These are phyloP conservation scores for Malaclemys terrapin DNA, from an alignment of 2,113 vertebrate genomes.

Conservation along the genomic window DNA sequence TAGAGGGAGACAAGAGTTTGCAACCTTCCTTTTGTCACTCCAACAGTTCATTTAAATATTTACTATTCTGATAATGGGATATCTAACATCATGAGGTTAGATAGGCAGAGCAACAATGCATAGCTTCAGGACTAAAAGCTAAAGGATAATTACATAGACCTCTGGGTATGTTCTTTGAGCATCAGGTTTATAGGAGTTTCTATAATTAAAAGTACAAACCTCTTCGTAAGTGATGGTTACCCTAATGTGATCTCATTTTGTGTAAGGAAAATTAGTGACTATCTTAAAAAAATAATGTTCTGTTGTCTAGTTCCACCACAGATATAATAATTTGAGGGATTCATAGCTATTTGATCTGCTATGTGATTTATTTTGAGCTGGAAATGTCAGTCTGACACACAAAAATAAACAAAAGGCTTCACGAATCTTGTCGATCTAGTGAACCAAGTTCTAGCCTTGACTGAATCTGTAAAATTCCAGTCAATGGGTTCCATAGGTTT, in stretches of 20 bases:
- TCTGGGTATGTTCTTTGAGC: neutral
- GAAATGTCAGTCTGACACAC: neutral
- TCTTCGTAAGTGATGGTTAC: neutral
- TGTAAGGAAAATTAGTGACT: neutral
- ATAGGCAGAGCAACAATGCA: neutral
- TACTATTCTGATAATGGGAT: neutral
- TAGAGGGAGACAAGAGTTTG: neutral
- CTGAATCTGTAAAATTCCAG: neutral
- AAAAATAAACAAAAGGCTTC: neutral
- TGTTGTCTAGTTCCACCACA: neutral
- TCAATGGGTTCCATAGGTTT: rapidly evolving
- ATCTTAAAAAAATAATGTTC: neutral
- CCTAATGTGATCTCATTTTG: neutral
- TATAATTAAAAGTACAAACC: neutral
- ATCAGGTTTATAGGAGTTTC: neutral
- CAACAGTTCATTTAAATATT: neutral
- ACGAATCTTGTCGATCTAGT: neutral
- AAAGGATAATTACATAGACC: neutral
- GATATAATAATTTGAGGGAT: neutral
- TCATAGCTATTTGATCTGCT: neutral
- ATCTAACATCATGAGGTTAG: neutral
- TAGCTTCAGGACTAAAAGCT: neutral
- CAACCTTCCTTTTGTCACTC: neutral
- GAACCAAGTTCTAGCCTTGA: neutral
- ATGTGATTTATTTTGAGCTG: neutral